Evolutionary conservation across 2,888 invertebrate species (phyloP), one percentile per base, ranked within the genome.

Genomic region (Phania funesta): DNA sequence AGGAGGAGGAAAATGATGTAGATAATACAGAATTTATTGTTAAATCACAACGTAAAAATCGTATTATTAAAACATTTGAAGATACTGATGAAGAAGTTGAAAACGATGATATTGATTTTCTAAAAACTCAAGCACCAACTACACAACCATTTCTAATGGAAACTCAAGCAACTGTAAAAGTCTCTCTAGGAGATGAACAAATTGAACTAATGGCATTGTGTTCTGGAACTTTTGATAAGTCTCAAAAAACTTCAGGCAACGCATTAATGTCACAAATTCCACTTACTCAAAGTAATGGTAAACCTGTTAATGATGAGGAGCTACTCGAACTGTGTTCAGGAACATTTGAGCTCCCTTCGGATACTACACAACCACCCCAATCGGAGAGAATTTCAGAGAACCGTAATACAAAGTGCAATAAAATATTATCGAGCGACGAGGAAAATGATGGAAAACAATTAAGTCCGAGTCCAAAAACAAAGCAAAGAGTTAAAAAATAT

Each of bases 301-400:
- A 74, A 60, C 38, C 54, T 13, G 35, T 78, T 8, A 44, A 84
- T 75, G 83, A 86, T 32, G 91, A 94, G 7, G 92, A 92, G 62
- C 88, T 94, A 11, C 91, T 92, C 73, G 92, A 91, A 22, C 88
- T 94, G 73, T 94, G 93, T 86, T 93, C 93, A 0, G 94, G 94
- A 3, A 92, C 87, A 84, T 94, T 93, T 89, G 91, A 87, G 4
- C 74, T 78, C 26, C 26, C 64, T 5, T 9, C 60, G 6, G 38
- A 20, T 6, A 22, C 52, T 7, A 48, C 16, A 44, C 29, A 29
- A 11, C 5, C 46, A 32, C 68, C 60, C 16, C 64, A 68, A 38
- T 1, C 11, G n/a, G 24, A 32, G 11, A 6, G 5, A 22, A 13
- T 1, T 11, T 32, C 20, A 1, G 67, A 64, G 11, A 48, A 48